phyloP scores from a whole-genome alignment of 2,113 vertebrate genomes.

The Gymnobelideus leadbeateri region DNA sequence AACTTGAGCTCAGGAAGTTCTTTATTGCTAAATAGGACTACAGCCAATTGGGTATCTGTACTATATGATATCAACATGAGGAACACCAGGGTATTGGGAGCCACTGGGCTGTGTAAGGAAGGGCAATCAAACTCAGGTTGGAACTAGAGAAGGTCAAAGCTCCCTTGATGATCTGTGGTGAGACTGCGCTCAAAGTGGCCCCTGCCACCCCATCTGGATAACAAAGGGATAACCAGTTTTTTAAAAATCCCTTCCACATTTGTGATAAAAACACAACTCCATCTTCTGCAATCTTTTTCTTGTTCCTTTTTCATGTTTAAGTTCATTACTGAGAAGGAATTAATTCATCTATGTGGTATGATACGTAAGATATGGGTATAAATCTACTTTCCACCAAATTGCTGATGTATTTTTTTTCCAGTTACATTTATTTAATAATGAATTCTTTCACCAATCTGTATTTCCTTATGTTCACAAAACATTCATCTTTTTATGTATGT shows the following conservation, averaged over 20 bases:
- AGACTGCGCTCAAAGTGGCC: not conserved
- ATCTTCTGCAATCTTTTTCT: not conserved
- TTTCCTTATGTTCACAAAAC: not conserved
- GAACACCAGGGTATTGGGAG: not conserved
- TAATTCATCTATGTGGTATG: not conserved
- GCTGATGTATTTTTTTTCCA: not conserved
- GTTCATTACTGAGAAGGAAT: not conserved
- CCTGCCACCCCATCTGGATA: not conserved
- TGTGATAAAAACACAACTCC: not conserved
- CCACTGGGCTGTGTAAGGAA: not conserved
- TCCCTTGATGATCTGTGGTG: not conserved
- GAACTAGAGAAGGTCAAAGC: not conserved
- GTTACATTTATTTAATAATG: not conserved
- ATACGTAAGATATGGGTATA: not conserved
- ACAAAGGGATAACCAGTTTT: not conserved
- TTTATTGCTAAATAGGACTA: not conserved
- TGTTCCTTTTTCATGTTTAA: not conserved
- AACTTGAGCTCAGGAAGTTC: not conserved
- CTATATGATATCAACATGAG: not conserved
- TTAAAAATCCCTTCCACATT: not conserved
- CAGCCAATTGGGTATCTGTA: not conserved
- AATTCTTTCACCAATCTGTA: not conserved
- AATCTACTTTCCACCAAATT: not conserved
- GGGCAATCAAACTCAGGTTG: not conserved
- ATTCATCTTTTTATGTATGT: not conserved